A percentile compares a stretch with the other conserved stretches of the same genome.
Evolutionary conservation across 2,113 vertebrate species (phyloP).

Genomic region (Mellivora capensis): DNA sequence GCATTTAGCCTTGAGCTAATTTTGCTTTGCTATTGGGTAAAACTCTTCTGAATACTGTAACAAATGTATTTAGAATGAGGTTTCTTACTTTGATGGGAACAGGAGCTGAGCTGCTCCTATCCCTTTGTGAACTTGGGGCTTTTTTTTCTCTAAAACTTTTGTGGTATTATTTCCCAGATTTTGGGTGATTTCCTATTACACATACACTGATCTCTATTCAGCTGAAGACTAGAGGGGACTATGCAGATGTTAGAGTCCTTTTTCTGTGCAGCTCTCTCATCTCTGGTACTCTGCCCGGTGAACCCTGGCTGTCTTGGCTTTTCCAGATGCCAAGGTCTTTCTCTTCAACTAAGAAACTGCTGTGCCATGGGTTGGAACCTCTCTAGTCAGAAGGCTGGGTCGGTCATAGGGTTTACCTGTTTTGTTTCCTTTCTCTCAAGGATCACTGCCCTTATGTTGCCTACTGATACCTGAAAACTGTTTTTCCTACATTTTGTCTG

Average conservation of each 20-base stretch:
- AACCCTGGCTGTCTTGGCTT: background rate
- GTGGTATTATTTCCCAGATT: background rate
- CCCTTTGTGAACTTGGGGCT: background rate
- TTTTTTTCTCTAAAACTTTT: constrained; percentile 13
- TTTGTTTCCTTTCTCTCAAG: background rate
- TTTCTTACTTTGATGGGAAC: background rate
- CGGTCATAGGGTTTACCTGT: background rate
- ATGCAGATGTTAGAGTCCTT: background rate
- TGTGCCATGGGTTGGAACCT: background rate
- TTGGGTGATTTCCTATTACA: background rate
- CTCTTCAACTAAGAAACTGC: background rate
- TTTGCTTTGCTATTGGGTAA: background rate
- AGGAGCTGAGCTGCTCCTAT: background rate
- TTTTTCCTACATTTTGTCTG: background rate
- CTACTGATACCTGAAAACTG: background rate
- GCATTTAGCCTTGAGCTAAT: constrained; percentile 36
- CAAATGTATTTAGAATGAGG: background rate
- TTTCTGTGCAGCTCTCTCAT: background rate
- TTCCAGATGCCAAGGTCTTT: background rate
- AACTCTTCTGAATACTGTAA: background rate
- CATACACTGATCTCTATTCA: background rate
- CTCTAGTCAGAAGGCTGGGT: background rate
- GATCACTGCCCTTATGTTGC: background rate
- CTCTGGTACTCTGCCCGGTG: background rate
- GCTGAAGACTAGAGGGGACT: background rate